Conservation (phyloP, 2,888 invertebrate genomes). For the Ametastegia equiseti region DNA sequence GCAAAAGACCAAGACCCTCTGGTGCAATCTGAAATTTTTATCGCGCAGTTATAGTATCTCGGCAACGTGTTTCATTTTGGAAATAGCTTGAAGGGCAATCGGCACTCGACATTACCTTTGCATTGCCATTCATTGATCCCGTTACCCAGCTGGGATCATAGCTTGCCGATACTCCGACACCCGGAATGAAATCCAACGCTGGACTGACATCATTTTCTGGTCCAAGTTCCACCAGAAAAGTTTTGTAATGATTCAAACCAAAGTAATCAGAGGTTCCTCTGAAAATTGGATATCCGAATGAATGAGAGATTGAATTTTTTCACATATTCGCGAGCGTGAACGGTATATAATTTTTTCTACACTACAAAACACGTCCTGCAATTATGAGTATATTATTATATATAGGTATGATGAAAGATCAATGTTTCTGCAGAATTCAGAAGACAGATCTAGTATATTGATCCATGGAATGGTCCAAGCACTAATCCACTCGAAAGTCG, state of each 20-base stretch:
- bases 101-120: slow-evolving; percentile 74
- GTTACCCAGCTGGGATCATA: slow-evolving; percentile 77
- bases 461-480: no score
- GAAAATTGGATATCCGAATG: background rate
- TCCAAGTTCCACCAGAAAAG: background rate
- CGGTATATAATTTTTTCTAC: no score
- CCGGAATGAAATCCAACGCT: slow-evolving; percentile 40
- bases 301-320: background rate
- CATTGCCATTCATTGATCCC: slow-evolving; percentile 78
- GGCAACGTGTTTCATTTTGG: background rate
- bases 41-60: no score
- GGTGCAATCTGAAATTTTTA: slow-evolving; percentile 70
- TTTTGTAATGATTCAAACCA: slow-evolving; percentile 21
- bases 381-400: no score
- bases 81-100: background rate
- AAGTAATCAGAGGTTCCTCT: slow-evolving; percentile 33
- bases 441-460: no score
- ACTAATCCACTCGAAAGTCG: no score
- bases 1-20: slow-evolving; percentile 72
- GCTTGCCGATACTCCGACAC: slow-evolving; percentile 61
- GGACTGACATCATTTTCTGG: background rate
- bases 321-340: background rate
- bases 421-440: no score
- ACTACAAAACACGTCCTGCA: no score
- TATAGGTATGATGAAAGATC: no score